Evolutionary conservation across 2,113 vertebrate species (phyloP).

Genomic region (Guaruba guarouba): DNA sequence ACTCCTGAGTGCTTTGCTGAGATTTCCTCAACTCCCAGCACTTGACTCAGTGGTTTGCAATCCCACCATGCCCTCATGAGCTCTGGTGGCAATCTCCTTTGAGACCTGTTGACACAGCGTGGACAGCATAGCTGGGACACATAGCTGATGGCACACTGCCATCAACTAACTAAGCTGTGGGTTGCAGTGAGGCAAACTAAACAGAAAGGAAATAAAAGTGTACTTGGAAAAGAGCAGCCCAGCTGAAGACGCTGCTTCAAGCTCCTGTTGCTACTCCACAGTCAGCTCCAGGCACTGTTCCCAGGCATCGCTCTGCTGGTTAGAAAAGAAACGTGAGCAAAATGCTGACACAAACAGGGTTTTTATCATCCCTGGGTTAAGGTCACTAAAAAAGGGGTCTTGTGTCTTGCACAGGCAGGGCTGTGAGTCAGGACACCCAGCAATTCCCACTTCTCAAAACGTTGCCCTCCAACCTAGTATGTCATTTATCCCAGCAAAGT

Average conservation of each 20-base stretch:
- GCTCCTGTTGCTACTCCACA: neutral
- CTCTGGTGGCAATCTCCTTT: neutral
- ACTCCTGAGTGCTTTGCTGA: neutral
- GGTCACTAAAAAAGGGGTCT: neutral
- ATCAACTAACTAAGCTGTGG: neutral
- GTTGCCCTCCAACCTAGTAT: neutral
- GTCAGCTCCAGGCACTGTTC: no score
- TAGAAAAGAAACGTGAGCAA: neutral
- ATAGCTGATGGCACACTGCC: neutral
- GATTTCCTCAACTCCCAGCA: neutral
- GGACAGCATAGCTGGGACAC: accelerated
- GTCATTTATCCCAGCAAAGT: neutral
- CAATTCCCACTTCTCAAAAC: neutral
- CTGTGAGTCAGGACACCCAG: neutral
- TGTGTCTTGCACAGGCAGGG: neutral
- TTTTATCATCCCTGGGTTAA: neutral
- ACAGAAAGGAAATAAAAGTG: neutral
- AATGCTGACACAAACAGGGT: neutral
- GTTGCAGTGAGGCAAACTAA: neutral
- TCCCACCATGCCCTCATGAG: accelerated
- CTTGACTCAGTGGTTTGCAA: neutral
- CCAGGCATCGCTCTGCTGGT: neutral
- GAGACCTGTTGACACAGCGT: neutral
- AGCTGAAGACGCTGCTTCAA: neutral
- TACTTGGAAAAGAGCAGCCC: neutral